A percentile compares a stretch with the other conserved stretches of the same genome.
phyloP scores from a whole-genome alignment of 2,888 invertebrate genomes.

The Sarcophaga subvicina region DNA sequence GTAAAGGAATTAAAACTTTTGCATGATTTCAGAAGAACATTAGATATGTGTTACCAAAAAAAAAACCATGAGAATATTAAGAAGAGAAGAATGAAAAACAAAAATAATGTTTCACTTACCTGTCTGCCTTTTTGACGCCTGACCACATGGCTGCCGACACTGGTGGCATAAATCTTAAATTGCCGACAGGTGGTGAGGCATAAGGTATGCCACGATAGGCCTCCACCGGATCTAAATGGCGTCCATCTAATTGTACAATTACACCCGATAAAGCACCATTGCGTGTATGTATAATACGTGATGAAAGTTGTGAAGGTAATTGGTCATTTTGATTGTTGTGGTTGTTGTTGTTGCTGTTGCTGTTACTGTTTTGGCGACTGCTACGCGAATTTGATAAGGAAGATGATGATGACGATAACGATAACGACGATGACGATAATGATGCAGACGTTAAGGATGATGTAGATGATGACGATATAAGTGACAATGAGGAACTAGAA shows the following conservation, averaged over 20 bases:
- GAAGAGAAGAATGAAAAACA: neutral
- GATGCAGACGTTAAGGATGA: slow-evolving; percentile 52
- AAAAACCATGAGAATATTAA: neutral
- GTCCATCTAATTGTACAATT: slow-evolving; percentile 90
- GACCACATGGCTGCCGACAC: slow-evolving; percentile 96
- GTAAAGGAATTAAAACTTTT: no score
- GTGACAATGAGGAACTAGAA: slow-evolving; percentile 68
- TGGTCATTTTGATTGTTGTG: slow-evolving; percentile 80
- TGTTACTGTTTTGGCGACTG: slow-evolving; percentile 68
- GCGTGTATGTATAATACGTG: slow-evolving; percentile 93
- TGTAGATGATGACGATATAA: slow-evolving; percentile 62
- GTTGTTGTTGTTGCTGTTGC: slow-evolving; percentile 70
- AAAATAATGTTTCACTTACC: slow-evolving; percentile 76
- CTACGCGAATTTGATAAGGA: slow-evolving; percentile 59
- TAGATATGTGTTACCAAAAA: neutral
- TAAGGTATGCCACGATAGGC: slow-evolving; percentile 97
- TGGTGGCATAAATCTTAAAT: slow-evolving; percentile 97
- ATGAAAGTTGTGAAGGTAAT: slow-evolving; percentile 85
- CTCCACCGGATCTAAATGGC: slow-evolving; percentile 93
- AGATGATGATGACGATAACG: slow-evolving; percentile 56
- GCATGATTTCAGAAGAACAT: no score
- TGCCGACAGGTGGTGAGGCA: slow-evolving; percentile 94
- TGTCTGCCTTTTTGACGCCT: slow-evolving; percentile 93
- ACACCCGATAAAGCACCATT: slow-evolving; percentile 94
- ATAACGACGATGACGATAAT: slow-evolving; percentile 57